Percentiles rank a stretch among this genome's conserved stretches.
Evolutionary conservation across 2,888 invertebrate genomes (phyloP).

Genomic region (Doris montereyensis): DNA sequence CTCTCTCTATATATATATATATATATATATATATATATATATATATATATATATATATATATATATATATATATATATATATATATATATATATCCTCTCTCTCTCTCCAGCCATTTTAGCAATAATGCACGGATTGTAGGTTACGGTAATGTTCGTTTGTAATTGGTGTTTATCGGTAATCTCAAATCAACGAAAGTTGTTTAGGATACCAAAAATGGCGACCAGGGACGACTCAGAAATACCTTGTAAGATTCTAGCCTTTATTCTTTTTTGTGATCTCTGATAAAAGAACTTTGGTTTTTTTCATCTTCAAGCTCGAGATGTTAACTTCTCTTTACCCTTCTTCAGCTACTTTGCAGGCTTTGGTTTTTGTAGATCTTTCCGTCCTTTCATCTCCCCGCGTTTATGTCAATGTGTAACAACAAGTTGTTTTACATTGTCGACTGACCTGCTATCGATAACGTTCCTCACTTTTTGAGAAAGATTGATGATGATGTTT

Average conservation of each 20-base stretch:
- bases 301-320: no score
- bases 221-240: constrained; percentile 66
- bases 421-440: constrained; percentile 6
- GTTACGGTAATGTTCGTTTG: neutral
- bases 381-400: neutral
- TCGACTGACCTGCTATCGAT: neutral
- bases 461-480: no score
- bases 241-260: constrained; percentile 59
- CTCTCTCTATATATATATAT: neutral
- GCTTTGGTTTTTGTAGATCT: no score
- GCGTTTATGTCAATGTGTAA: constrained; percentile 20
- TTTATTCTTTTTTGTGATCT: neutral
- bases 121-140: neutral
- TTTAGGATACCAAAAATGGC: constrained; percentile 69
- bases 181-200: constrained; percentile 50
- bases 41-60: neutral
- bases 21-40: neutral
- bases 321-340: no score
- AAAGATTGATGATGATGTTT: no score
- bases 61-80: neutral
- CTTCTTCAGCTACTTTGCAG: no score
- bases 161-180: neutral
- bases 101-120: neutral
- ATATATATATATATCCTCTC: neutral
- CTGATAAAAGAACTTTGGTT: neutral